phyloP scores from a whole-genome alignment of 92 coral and sea anemone genomes.

The Blastomussa wellsi region DNA sequence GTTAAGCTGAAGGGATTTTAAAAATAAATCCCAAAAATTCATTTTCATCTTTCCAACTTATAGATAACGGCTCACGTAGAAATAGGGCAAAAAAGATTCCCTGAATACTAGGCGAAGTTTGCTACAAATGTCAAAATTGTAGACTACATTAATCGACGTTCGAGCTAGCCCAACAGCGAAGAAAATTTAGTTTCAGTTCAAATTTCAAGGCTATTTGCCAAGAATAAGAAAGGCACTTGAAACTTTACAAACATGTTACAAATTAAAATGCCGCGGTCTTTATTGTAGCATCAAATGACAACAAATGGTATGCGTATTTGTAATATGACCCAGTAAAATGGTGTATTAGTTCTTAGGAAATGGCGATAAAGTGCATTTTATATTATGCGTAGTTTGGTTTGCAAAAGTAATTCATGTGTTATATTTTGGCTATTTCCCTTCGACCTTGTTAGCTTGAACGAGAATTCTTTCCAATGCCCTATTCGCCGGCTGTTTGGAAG shows the following conservation, averaged over 20 bases:
- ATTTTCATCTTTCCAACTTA: background rate
- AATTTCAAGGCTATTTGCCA: constrained; percentile 48
- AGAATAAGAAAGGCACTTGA: constrained; percentile 24
- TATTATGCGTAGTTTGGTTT: background rate
- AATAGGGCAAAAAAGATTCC: background rate
- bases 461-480: background rate
- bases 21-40: constrained; percentile 21
- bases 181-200: constrained; percentile 11
- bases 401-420: background rate
- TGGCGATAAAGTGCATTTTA: background rate
- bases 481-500: constrained; percentile 1
- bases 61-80: background rate
- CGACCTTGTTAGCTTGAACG: background rate
- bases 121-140: background rate
- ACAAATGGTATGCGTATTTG: background rate
- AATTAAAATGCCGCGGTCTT: constrained; percentile 27
- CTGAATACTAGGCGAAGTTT: background rate
- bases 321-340: background rate
- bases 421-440: background rate
- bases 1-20: background rate
- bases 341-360: background rate
- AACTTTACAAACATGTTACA: constrained; percentile 40
- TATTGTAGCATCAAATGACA: constrained; percentile 5
- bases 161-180: background rate
- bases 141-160: background rate